Evolutionary conservation across 1,140 invertebrate species (phyloP).

Genomic region (Pectinophora gossypiella): DNA sequence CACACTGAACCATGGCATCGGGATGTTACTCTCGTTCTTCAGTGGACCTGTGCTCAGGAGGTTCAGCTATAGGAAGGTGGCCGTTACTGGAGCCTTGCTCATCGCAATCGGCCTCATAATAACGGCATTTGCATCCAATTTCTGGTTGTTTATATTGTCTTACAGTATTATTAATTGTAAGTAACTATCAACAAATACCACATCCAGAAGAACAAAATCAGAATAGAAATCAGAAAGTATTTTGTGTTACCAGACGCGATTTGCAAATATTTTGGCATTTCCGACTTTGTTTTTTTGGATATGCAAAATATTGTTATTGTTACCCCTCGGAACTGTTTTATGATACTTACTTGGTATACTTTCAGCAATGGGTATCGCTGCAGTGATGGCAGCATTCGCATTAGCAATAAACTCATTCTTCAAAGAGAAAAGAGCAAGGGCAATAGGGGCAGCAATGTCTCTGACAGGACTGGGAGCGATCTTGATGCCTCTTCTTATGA

Average conservation of each 20-base stretch:
- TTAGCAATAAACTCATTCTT: constrained; percentile 77
- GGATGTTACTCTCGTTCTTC: constrained; percentile 78
- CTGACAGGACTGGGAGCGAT: constrained; percentile 74
- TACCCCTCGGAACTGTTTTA: too few relatives aligned
- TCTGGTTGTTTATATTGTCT: constrained; percentile 75
- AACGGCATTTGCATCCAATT: constrained; percentile 68
- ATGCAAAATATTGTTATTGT: too few relatives aligned
- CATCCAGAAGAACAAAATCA: too few relatives aligned
- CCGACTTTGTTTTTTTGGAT: too few relatives aligned
- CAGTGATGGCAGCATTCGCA: constrained; percentile 66
- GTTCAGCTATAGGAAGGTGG: constrained; percentile 77
- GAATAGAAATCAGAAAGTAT: too few relatives aligned
- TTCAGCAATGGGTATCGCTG: constrained; percentile 67
- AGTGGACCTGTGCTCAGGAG: constrained; percentile 76
- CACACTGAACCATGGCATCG: constrained; percentile 78
- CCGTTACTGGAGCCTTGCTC: constrained; percentile 67
- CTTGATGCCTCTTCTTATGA: constrained; percentile 69
- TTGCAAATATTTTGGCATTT: too few relatives aligned
- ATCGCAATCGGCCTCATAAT: constrained; percentile 71
- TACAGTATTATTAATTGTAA: constrained; percentile 81
- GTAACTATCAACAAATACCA: too few relatives aligned
- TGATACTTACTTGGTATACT: too few relatives aligned
- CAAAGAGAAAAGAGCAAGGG: constrained; percentile 69
- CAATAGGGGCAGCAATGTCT: constrained; percentile 74
- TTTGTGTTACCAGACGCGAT: too few relatives aligned